Conservation (phyloP, 2,888 invertebrate genomes). For the Lomographa bimaculata region DNA sequence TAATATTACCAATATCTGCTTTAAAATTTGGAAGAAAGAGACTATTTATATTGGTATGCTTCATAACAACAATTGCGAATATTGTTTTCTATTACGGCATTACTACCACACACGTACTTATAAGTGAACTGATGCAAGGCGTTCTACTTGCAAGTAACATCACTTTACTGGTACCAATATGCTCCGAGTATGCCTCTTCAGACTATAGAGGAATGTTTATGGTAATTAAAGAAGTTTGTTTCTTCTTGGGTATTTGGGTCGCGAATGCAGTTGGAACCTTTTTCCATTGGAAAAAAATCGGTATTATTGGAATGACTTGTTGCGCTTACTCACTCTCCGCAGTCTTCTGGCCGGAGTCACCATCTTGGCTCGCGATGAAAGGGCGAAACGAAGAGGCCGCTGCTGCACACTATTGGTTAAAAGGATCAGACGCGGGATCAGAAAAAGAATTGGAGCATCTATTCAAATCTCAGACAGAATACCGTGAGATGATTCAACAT, state of each 20-base stretch:
- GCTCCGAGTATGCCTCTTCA: conserved; percentile 44
- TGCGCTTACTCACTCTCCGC: conserved; percentile 36
- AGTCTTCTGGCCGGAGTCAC: conserved; percentile 47
- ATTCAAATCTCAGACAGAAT: conserved; percentile 37
- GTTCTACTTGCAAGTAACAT: conserved; percentile 36
- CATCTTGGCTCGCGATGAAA: conserved; percentile 48
- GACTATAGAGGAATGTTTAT: conserved; percentile 43
- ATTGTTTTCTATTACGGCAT: conserved; percentile 41
- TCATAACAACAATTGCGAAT: conserved; percentile 31
- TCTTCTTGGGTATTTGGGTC: conserved; percentile 44
- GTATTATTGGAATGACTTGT: conserved; percentile 35
- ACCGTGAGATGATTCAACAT: conserved; percentile 1
- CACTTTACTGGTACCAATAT: conserved; percentile 35
- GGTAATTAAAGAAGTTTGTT: conserved; percentile 41
- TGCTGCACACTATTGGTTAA: conserved; percentile 43
- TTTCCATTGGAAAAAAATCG: conserved; percentile 44
- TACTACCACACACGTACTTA: conserved; percentile 38
- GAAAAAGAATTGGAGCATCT: conserved; percentile 42
- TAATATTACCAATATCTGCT: conserved; percentile 38
- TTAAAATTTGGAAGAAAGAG: conserved; percentile 38
- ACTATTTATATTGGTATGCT: conserved; percentile 35
- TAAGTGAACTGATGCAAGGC: conserved; percentile 46
- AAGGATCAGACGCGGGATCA: conserved; percentile 38
- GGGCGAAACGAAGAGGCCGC: conserved; percentile 39
- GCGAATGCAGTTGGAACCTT: conserved; percentile 48